Base-by-base conservation (phyloP, 2,113 vertebrate species). In the Phaethon lepturus region DNA sequence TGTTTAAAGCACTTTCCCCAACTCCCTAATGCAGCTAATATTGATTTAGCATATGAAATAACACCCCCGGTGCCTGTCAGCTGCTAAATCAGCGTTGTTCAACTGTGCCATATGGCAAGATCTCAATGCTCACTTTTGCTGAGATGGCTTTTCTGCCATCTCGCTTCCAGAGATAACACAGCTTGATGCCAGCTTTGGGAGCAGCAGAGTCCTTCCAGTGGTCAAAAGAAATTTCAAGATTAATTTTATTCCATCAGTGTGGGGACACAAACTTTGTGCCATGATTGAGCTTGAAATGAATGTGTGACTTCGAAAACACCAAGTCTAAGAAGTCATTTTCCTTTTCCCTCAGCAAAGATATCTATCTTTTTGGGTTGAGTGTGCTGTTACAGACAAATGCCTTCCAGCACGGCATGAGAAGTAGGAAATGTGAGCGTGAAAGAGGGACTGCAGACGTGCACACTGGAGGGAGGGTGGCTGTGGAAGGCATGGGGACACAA, bases 381-480 rank as follows among this genome's bases (percentile, higher is more conserved):
- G 15, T 35, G 31, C n/a, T 26, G 29, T 11, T 11, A 14, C 11
- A 14, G n/a, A 6, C 23, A 26, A 53, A 23, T 29, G 31, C 29
- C 47, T 69, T 42, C 47, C 42, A 75, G 40, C 47, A 23, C 25
- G 60, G 52, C 53, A 42, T 0, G 4, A 33, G 25, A 13, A 69
- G 33, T 3, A 31, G 42, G 20, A 11, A 28, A 53, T 24, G 22
- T 8, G 76, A 75, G 42, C 20, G 11, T 15, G 35, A 47, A 91
- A 68, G 60, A 15, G 35, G 59, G 25, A 9, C 31, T 18, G 29
- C 60, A 33, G 49, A 28, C 1, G 1, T 5, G 35, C 17, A 4
- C 0, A 4, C 45, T 15, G 33, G 47, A 53, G 18, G 38, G 33
- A 49, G 19, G 42, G 50, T 0, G 2, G 67, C 31, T 45, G 9